Base-by-base conservation (phyloP, 2,113 vertebrate genomes). In the Oryctolagus cuniculus region DNA sequence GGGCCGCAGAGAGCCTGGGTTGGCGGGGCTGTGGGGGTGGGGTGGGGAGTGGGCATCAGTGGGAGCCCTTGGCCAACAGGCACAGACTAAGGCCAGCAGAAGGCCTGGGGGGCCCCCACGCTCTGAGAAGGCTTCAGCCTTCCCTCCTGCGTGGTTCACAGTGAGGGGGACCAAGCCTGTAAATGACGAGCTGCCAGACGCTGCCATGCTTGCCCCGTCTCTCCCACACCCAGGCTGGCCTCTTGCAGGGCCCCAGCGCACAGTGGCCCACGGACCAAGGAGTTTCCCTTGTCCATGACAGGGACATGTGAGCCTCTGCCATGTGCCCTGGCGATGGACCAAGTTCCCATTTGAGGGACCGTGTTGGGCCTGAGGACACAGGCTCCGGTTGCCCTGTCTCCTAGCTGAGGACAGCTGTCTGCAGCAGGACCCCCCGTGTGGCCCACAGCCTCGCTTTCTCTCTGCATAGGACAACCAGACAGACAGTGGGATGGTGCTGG, bases 401-500 rank as follows among this genome's bases (percentile, higher is more conserved):
- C 44, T 58, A 63, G 74, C 44, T 21, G n/a, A 6, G 34, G 4
- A 1, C 11, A 3, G 89, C 58, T 69, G 34, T 44, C 84, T n/a
- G 8, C 34, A 22, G 63, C 31, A 21, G 0, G 29, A 25, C 67
- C 22, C 12, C 1, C 0, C 0, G 31, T 4, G 5, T 7, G 73
- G 11, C 15, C 61, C 64, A 44, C 61, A 80, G 31, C 66, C n/a
- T 38, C 27, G 86, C 90, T 89, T 95, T 98, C 97, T 97, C 96
- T 98, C 95, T 64, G 6, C 61, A 9, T 98, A 99, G 99, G 99
- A 99, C 96, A 99, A 99, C 98, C 99, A 99, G 98, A 99, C 99
- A 5, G 99, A 99, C 99, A 99, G 99, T 95, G 99, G 99, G 90
- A 99, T 99, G 99, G 99, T 99, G 96, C 98, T 99, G 98, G 99